Evolutionary conservation across 2,113 vertebrate species (phyloP), one percentile per base, ranked within the genome.

Genomic region (Sardina pilchardus): DNA sequence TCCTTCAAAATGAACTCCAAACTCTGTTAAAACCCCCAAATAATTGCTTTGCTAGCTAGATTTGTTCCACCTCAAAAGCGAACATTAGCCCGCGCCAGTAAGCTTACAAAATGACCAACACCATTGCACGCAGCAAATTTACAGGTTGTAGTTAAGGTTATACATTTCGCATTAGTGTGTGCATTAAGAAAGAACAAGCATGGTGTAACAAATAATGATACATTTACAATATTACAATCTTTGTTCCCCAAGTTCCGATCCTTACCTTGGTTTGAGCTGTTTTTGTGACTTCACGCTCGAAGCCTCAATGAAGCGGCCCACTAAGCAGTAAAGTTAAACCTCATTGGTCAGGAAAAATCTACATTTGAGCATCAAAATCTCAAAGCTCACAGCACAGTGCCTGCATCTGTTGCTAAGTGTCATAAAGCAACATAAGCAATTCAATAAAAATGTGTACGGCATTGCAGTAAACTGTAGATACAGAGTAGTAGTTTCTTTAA

Each of bases 191-290:
- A 4, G 6, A 36, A 75, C 1, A 1, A 75, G 26, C 16, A 78
- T 30, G 17, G 14, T 17, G 14, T 34, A 78, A 14, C 12, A 36
- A 63, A 78, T 78, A 78, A 30, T 19, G 30, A 78, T 10, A 1
- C 14, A 17, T 34, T 36, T 12, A 16, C 30, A 75, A 75, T 36
- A 34, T 36, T 4, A 34, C 4, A 78, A 78, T 81, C 50, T 86
- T 83, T 83, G 82, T 53, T 16, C 45, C 14, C 12, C 26, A 83
- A 43, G 75, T n/a, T 82, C 7, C 10, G 19, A 48, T 63, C 50
- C 85, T 85, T 90, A 88, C 87, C 89, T 87, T 85, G 50, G 36
- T 67, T 63, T 45, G 85, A 85, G 85, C 83, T 87, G 83, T 85
- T 87, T 85, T 85, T 83, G 47, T 85, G 71, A 78, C 71, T 78